These are phyloP conservation scores for Tribolium castaneum DNA, from an alignment of 1,140 invertebrate genomes.

Conservation along the genomic window DNA sequence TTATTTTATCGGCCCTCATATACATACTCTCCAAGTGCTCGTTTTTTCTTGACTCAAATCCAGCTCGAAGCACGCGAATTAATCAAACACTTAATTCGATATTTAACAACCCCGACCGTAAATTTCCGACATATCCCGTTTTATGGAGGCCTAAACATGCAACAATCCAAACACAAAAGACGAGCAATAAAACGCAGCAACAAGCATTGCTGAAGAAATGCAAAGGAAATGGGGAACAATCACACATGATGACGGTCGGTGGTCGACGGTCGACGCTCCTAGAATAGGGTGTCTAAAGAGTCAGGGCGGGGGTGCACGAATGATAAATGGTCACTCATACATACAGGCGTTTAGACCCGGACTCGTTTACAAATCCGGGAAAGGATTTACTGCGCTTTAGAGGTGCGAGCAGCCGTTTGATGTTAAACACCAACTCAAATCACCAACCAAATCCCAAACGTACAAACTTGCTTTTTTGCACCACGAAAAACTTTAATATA, in stretches of 20 bases:
- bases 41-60: slow-evolving; percentile 21
- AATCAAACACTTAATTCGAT: slow-evolving; percentile 23
- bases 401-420: slow-evolving; percentile 45
- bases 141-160: slow-evolving; percentile 24
- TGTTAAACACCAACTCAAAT: slow-evolving; percentile 51
- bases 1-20: slow-evolving; percentile 51
- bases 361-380: slow-evolving; percentile 55
- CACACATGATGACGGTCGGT: slow-evolving; percentile 47
- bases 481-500: slow-evolving; percentile 48
- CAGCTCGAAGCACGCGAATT: slow-evolving; percentile 1
- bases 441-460: slow-evolving; percentile 49
- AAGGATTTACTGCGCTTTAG: slow-evolving; percentile 50
- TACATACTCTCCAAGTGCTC: slow-evolving; percentile 44
- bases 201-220: slow-evolving; percentile 46
- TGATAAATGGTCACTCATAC: slow-evolving; percentile 56
- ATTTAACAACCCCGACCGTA: slow-evolving; percentile 5
- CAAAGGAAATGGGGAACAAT: slow-evolving; percentile 48
- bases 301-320: slow-evolving; percentile 43
- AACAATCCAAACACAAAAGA: slow-evolving; percentile 33
- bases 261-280: slow-evolving; percentile 8
- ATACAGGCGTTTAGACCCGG: slow-evolving; percentile 51
- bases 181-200: slow-evolving; percentile 34
- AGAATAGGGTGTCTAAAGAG: slow-evolving; percentile 32
- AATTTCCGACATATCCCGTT: slow-evolving; percentile 20
- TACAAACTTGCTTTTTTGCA: slow-evolving; percentile 48